phyloP scores from a whole-genome alignment of 2,888 invertebrate genomes.

The Sinodicranocentrus sp. region DNA sequence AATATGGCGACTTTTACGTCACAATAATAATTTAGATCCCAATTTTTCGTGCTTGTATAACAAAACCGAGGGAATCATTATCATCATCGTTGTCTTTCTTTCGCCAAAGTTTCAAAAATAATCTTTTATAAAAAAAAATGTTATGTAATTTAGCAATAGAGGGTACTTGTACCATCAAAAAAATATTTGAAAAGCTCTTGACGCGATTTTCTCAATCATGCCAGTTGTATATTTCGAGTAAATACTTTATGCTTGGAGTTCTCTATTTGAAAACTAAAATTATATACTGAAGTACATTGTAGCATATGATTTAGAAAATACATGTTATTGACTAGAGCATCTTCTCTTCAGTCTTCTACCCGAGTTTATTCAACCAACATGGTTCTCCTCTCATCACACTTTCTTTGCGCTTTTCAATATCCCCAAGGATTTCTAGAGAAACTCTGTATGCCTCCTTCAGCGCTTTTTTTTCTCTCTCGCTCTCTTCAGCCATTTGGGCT shows the following conservation, averaged over 20 bases:
- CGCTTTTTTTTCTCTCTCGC: conserved; percentile 22
- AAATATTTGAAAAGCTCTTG: no score
- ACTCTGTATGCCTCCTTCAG: conserved; percentile 15
- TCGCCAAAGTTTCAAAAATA: background rate
- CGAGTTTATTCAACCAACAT: conserved; percentile 53
- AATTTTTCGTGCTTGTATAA: background rate
- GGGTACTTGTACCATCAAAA: no score
- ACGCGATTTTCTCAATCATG: no score
- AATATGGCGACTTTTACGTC: no score
- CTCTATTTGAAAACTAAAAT: no score
- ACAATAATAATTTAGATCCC: background rate
- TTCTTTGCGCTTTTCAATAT: conserved; percentile 55
- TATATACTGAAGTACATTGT: no score
- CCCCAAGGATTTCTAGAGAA: conserved; percentile 51
- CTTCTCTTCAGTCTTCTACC: conserved; percentile 12
- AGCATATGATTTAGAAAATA: no score
- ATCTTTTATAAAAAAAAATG: no score
- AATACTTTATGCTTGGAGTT: no score
- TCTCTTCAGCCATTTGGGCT: conserved; percentile 27
- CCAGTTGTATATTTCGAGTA: no score
- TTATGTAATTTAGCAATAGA: no score
- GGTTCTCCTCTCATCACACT: conserved; percentile 40
- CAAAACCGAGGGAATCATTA: background rate
- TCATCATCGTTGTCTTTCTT: background rate
- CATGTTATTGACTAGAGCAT: no score